phyloP scores from a whole-genome alignment of 2,797 vertebrate genomes.

The Alcedo atthis region DNA sequence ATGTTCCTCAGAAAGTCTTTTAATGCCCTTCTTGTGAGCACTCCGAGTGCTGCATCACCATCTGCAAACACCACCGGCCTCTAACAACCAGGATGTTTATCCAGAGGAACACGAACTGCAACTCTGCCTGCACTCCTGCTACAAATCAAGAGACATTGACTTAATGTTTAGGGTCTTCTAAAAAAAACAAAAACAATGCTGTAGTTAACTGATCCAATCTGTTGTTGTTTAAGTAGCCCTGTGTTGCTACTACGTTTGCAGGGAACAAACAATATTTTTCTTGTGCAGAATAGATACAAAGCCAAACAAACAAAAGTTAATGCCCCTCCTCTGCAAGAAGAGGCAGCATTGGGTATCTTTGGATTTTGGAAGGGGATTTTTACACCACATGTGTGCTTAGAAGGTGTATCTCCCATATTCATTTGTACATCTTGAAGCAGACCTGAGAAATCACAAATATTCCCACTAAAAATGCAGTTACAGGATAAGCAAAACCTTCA shows the following conservation, averaged over 20 bases:
- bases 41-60: neutral
- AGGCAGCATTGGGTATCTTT: neutral
- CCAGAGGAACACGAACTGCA: conserved; percentile 31
- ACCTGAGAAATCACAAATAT: neutral
- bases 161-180: neutral
- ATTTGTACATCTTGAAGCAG: neutral
- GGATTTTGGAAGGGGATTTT: neutral
- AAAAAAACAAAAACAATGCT: neutral
- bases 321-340: neutral
- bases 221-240: neutral
- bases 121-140: neutral
- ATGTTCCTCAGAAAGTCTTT: neutral
- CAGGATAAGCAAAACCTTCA: neutral
- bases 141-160: neutral
- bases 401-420: neutral
- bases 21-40: neutral
- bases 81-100: conserved; percentile 44
- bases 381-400: accelerated
- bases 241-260: neutral
- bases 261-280: neutral
- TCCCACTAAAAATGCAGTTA: neutral
- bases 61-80: conserved; percentile 14
- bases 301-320: neutral
- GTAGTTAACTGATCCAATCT: neutral
- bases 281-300: neutral